Evolutionary conservation across 2,797 vertebrate genomes (phyloP).

Genomic region (Xenentodon cancila): DNA sequence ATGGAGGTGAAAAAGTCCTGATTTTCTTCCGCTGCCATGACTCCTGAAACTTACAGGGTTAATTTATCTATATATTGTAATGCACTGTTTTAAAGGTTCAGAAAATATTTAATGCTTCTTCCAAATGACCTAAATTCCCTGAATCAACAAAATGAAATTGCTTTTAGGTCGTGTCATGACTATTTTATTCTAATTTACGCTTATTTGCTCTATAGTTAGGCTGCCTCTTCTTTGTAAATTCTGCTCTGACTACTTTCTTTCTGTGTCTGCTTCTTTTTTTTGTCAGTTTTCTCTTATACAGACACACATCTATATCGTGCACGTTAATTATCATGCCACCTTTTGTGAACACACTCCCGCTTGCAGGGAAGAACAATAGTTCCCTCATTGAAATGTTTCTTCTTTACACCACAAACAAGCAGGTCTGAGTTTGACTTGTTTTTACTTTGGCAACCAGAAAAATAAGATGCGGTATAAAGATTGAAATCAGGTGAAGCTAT

Average conservation of each 20-base stretch:
- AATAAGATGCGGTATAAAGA: conserved; percentile 82
- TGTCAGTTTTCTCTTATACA: background rate
- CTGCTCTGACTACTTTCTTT: background rate
- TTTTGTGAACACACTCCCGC: conserved; percentile 62
- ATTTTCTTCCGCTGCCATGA: too few species aligned
- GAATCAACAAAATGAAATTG: too few species aligned
- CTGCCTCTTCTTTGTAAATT: too few species aligned
- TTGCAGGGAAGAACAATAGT: conserved; percentile 66
- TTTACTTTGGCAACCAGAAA: conserved; percentile 81
- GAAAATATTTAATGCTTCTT: too few species aligned
- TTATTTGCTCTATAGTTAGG: too few species aligned
- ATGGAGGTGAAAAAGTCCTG: too few species aligned
- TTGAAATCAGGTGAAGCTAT: conserved; percentile 88
- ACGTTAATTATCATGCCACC: conserved; percentile 34
- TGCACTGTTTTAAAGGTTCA: too few species aligned
- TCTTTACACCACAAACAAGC: conserved; percentile 62
- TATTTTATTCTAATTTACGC: too few species aligned
- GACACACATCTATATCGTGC: conserved; percentile 13
- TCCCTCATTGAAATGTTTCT: conserved; percentile 59
- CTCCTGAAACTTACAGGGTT: too few species aligned
- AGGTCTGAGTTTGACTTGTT: conserved; percentile 78
- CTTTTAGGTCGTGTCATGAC: too few species aligned
- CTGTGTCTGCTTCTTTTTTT: background rate
- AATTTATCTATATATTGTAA: too few species aligned
- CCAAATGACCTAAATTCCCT: too few species aligned